phyloP scores from a whole-genome alignment of 2,797 vertebrate genomes.

The Siniperca undulata region DNA sequence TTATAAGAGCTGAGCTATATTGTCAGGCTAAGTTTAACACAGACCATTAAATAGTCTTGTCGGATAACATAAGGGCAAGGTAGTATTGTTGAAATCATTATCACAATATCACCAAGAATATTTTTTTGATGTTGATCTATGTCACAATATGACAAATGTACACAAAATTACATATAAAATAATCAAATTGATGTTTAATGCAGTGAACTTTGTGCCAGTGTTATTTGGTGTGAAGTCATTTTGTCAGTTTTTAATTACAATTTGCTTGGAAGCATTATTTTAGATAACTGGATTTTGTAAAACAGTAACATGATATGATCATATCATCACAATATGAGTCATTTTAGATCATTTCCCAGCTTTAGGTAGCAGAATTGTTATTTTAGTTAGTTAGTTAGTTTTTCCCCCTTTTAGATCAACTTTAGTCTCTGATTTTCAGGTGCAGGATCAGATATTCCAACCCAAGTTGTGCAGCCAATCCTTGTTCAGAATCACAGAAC shows the following conservation, averaged over 20 bases:
- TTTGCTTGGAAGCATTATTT: background rate
- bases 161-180: background rate
- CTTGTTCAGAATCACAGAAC: background rate
- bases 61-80: background rate
- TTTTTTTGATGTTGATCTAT: background rate
- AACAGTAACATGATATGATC: background rate
- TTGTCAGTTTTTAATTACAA: background rate
- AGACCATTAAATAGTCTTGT: background rate
- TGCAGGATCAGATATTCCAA: background rate
- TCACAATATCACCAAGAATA: background rate
- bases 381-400: too few relatives aligned
- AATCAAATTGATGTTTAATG: background rate
- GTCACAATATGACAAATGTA: background rate
- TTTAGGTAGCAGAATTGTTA: background rate
- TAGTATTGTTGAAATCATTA: background rate
- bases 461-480: background rate
- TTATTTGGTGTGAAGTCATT: background rate
- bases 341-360: background rate
- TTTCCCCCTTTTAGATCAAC: too few relatives aligned
- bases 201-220: background rate
- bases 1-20: background rate
- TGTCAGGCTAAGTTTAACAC: background rate
- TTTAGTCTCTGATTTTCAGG: background rate
- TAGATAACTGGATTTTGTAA: too few relatives aligned
- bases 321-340: background rate